These are phyloP conservation scores for Sericinus montela DNA, from an alignment of 2,888 invertebrate species.

Conservation along the genomic window DNA sequence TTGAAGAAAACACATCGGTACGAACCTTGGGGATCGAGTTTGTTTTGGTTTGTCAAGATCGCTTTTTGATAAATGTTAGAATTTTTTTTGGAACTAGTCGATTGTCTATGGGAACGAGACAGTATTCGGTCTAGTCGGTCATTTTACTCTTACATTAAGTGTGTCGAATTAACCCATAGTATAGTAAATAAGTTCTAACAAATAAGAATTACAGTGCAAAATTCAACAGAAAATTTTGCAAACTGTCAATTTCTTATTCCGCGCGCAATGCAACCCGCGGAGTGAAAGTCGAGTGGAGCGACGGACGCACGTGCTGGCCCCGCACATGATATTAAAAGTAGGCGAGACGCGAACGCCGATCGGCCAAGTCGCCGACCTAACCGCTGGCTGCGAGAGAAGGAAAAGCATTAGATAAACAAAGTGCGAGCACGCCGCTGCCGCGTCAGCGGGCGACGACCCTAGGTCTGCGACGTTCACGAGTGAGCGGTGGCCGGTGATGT, in stretches of 20 bases:
- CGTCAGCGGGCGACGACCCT: slow-evolving; percentile 37
- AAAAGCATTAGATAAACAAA: slow-evolving; percentile 15
- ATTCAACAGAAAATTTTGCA: slow-evolving; percentile 17
- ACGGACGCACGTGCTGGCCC: slow-evolving; percentile 24
- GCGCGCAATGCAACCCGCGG: slow-evolving; percentile 32
- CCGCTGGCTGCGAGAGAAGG: slow-evolving; percentile 1
- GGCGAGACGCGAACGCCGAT: slow-evolving; percentile 28
- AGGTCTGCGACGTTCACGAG: slow-evolving; percentile 37
- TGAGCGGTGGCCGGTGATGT: too few relatives aligned
- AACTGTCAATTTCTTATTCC: slow-evolving; percentile 26
- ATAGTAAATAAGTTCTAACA: too few relatives aligned
- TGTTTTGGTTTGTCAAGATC: too few relatives aligned
- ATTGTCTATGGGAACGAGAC: too few relatives aligned
- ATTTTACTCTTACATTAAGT: too few relatives aligned
- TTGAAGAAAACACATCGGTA: too few relatives aligned
- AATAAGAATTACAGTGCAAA: background rate
- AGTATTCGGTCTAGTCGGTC: too few relatives aligned
- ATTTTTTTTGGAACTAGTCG: too few relatives aligned
- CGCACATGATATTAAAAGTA: slow-evolving; percentile 48
- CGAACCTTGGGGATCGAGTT: too few relatives aligned
- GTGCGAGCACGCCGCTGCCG: slow-evolving; percentile 18
- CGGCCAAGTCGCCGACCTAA: slow-evolving; percentile 10
- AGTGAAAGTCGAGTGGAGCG: slow-evolving; percentile 53
- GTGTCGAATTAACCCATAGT: too few relatives aligned
- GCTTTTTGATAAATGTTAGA: too few relatives aligned